Conservation (phyloP, 2,888 invertebrate genomes). For the Gnatocerus cornutus region DNA sequence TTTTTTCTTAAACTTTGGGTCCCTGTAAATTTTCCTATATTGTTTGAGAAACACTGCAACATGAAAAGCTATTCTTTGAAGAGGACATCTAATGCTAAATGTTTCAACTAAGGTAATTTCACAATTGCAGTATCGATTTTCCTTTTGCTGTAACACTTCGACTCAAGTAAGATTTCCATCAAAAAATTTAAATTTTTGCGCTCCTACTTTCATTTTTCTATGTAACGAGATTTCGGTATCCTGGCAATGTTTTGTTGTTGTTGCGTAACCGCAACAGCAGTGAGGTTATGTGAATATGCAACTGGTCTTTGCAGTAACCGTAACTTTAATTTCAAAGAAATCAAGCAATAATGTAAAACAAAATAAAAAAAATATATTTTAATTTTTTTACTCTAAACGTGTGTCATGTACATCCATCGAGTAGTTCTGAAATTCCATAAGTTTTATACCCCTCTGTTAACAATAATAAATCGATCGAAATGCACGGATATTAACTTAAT, state of each 20-base stretch:
- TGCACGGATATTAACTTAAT: constrained; percentile 5
- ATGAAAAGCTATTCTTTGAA: too few species aligned
- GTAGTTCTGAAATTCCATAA: neutral
- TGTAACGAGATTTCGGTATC: constrained; percentile 5
- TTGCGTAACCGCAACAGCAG: constrained; percentile 7
- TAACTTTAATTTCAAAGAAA: neutral
- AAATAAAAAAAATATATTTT: neutral
- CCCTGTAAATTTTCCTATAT: too few species aligned
- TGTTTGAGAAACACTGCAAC: too few species aligned
- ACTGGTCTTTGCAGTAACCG: too few species aligned
- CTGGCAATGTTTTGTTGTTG: neutral
- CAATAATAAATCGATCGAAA: constrained; percentile 7
- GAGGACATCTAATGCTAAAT: too few species aligned
- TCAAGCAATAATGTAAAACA: neutral
- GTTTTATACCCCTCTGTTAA: neutral
- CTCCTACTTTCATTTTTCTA: neutral
- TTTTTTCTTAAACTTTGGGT: too few species aligned
- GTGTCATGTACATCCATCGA: constrained; percentile 7
- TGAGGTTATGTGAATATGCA: constrained; percentile 8
- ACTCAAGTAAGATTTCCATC: too few species aligned
- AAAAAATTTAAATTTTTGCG: too few species aligned
- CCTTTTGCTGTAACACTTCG: too few species aligned
- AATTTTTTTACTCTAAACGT: neutral
- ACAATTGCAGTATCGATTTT: too few species aligned
- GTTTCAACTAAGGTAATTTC: too few species aligned